Evolutionary conservation across 2,113 vertebrate species (phyloP).

Genomic region (Notiomystis cincta): DNA sequence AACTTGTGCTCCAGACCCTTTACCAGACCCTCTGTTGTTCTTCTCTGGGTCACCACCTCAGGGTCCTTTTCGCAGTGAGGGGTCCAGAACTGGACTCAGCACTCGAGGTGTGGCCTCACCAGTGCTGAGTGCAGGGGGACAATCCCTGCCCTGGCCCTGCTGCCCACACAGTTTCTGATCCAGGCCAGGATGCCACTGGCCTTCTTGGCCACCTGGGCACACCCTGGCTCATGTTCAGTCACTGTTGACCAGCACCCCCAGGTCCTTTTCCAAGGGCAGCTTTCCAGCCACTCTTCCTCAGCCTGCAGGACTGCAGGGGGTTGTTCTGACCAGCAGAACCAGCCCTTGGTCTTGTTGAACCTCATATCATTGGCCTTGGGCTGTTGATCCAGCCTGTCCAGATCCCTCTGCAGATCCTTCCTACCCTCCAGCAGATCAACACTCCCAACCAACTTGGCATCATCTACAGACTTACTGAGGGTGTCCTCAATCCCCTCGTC

Average conservation of each 20-base stretch:
- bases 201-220: not conserved
- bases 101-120: too few species aligned
- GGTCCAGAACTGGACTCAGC: not conserved
- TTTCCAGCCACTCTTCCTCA: not conserved
- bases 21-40: not conserved
- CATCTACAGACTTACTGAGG: not conserved
- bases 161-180: not conserved
- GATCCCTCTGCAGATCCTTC: not conserved
- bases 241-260: rapidly evolving
- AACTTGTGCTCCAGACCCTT: not conserved
- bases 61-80: not conserved
- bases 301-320: rapidly evolving
- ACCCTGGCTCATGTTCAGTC: not conserved
- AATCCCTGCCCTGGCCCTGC: not conserved
- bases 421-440: not conserved
- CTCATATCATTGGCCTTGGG: not conserved
- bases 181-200: not conserved
- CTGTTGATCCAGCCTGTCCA: not conserved
- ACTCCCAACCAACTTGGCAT: not conserved
- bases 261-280: not conserved
- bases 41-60: not conserved
- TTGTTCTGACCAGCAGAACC: not conserved
- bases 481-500: rapidly evolving
- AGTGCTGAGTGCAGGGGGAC: not conserved
- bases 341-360: not conserved